Evolutionary conservation across 2,113 vertebrate species (phyloP), one percentile per base, ranked within the genome.

Genomic region (Lynx canadensis): DNA sequence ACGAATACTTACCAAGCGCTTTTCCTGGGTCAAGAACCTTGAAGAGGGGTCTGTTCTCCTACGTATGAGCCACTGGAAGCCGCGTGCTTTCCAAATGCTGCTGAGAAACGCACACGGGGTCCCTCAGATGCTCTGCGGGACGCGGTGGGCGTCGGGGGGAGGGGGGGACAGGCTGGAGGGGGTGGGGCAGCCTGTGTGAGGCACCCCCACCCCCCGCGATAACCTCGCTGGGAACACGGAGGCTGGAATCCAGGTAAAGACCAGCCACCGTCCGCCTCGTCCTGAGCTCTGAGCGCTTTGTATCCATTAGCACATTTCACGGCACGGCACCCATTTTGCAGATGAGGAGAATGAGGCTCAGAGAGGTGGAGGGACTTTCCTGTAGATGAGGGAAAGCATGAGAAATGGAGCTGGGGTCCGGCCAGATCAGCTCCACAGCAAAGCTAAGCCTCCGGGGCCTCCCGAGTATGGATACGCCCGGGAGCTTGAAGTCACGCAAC

Each of bases 221-320:
- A 48, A 31, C 41, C 73, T 48, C 41, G 3, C 41, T 10, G 50
- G 63, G 41, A n/a, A 71, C 11, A 0, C 50, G 4, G 79, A 0
- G 0, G 5, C 66, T 13, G 8, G 55, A 0, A 3, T 12, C 1
- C 3, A 1, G 0, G 1, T 0, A 23, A 41, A 4, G 36, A 50
- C 25, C 3, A 4, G 25, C 31, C 27, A 36, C 81, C 0, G 2
- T 7, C 15, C 1, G 3, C 38, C 11, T 2, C 0, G 2, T 38
- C 25, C 73, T 16, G 33, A 48, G 65, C 0, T 76, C 23, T 15
- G 15, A 45, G 25, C 4, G 2, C 16, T 27, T 10, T 25, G 29
- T 2, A 4, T 38, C 11, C 29, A 1, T 48, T 12, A 8, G 25
- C 13, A 0, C 69, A 0, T 31, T 23, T 25, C 15, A 2, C 1